A percentile compares a stretch with the other conserved stretches of the same genome.
These are phyloP conservation scores for Drosophila yooni DNA, from an alignment of 2,888 invertebrate species.

Conservation along the genomic window DNA sequence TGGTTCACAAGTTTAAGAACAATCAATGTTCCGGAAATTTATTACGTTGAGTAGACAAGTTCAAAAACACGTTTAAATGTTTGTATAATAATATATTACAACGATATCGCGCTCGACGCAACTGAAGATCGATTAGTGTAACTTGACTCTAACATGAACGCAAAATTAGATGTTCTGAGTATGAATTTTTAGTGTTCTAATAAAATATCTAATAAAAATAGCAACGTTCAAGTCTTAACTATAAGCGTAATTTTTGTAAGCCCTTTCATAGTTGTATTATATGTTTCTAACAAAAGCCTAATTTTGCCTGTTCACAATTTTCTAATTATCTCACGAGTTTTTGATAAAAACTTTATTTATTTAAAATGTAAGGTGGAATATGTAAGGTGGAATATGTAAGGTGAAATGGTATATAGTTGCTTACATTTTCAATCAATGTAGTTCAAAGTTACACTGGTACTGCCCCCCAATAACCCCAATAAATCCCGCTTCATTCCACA, in stretches of 20 bases:
- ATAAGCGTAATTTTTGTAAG: background rate
- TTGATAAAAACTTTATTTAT: background rate
- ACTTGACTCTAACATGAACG: background rate
- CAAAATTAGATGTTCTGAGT: background rate
- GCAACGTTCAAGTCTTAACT: background rate
- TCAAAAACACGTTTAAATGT: background rate
- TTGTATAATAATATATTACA: background rate
- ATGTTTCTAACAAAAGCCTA: background rate
- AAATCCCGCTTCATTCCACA: background rate
- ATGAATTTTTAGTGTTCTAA: background rate
- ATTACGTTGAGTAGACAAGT: background rate
- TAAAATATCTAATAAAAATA: background rate
- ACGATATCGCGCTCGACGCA: too few species aligned
- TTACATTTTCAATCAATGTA: background rate
- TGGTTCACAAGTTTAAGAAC: conserved; percentile 13
- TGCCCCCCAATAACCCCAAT: too few species aligned
- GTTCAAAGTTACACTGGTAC: background rate
- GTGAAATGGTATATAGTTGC: background rate
- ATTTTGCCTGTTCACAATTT: background rate
- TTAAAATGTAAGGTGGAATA: background rate
- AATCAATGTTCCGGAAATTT: background rate
- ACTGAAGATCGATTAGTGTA: background rate
- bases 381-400: background rate
- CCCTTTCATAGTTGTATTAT: background rate
- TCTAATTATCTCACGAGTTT: background rate